Evolutionary conservation across 2,797 vertebrate species (phyloP).

Genomic region (Mormyrus proboscirostris): DNA sequence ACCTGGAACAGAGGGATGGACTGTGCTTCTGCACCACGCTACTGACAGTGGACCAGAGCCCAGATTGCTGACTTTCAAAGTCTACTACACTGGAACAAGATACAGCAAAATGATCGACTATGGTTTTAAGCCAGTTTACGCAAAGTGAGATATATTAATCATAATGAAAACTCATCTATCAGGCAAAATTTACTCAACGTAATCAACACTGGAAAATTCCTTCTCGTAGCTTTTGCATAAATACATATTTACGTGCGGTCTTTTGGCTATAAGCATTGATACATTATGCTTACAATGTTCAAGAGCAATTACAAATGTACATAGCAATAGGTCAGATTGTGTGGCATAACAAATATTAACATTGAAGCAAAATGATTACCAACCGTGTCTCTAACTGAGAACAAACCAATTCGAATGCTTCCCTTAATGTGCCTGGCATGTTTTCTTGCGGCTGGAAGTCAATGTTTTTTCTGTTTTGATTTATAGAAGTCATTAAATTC

Average conservation of each 20-base stretch:
- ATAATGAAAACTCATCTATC: not conserved
- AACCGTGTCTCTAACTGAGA: not conserved
- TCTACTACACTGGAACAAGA: not conserved
- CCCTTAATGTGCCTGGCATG: not conserved
- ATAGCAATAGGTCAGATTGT: not conserved
- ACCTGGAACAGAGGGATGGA: conserved; percentile 59
- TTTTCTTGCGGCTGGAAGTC: not conserved
- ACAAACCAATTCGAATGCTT: not conserved
- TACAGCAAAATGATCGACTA: not conserved
- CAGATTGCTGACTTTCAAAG: not conserved
- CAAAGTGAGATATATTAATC: not conserved
- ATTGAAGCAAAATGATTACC: not conserved
- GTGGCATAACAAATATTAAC: not conserved
- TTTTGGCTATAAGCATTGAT: not conserved
- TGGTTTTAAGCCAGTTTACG: not conserved
- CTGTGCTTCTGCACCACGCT: not conserved
- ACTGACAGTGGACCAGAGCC: not conserved
- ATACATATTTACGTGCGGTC: not conserved
- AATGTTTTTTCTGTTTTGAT: conserved; percentile 4
- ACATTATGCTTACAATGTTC: not conserved
- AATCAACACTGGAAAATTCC: not conserved
- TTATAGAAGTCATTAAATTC: not conserved
- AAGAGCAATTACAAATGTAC: not conserved
- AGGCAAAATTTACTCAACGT: not conserved
- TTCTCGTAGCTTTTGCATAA: not conserved